A percentile compares a stretch with the other conserved stretches of the same genome.
Conservation (phyloP, 2,888 invertebrate genomes). For the Omphaloscelis lunosa region DNA sequence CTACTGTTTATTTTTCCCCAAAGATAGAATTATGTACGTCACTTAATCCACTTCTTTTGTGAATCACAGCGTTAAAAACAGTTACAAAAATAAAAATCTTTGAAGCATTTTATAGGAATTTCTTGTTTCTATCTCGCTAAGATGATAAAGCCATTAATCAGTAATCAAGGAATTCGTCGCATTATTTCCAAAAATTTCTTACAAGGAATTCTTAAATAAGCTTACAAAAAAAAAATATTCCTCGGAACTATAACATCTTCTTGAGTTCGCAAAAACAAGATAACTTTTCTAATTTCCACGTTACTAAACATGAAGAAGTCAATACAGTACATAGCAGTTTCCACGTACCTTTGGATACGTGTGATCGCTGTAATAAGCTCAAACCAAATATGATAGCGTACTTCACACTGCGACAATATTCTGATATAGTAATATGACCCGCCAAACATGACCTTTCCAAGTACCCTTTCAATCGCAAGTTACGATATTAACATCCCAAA, state of each 20-base stretch:
- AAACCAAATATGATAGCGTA: conserved; percentile 25
- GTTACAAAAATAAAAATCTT: not conserved
- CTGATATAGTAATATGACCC: conserved; percentile 26
- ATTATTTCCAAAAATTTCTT: conserved; percentile 12
- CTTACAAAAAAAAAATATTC: conserved; percentile 1
- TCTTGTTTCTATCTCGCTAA: not conserved
- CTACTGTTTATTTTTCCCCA: too few relatives aligned
- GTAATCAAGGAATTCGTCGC: conserved; percentile 21
- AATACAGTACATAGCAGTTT: conserved; percentile 8
- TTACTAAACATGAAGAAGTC: conserved; percentile 23
- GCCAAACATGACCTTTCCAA: conserved; percentile 33
- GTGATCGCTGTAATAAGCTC: conserved; percentile 12
- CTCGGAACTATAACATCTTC: conserved; percentile 8
- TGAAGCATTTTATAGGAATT: conserved; percentile 10
- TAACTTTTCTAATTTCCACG: conserved; percentile 30
- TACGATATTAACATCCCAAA: conserved; percentile 69
- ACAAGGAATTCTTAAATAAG: not conserved
- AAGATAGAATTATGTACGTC: not conserved
- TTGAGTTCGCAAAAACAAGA: conserved; percentile 21
- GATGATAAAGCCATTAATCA: conserved; percentile 15
- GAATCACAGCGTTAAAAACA: not conserved
- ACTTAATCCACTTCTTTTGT: not conserved
- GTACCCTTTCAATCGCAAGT: conserved; percentile 60
- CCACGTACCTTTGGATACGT: not conserved
- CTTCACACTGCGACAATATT: conserved; percentile 17